A percentile compares a stretch with the other conserved stretches of the same genome.
Evolutionary conservation across 2,888 invertebrate genomes (phyloP).

Genomic region (Agriopis marginaria): DNA sequence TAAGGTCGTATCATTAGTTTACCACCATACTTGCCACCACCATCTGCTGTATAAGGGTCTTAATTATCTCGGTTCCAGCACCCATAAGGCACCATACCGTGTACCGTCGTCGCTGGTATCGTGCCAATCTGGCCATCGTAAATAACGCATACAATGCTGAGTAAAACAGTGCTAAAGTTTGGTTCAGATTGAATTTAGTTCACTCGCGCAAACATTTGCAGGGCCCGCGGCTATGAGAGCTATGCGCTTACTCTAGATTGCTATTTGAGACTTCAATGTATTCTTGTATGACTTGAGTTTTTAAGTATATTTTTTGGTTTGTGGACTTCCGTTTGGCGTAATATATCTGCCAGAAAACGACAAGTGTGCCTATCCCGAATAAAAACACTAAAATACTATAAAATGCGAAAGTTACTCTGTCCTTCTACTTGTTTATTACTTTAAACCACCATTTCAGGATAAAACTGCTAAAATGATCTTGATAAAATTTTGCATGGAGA

Average conservation of each 20-base stretch:
- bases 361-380: no score
- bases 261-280: not conserved
- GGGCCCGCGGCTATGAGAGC: not conserved
- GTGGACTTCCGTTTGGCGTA: not conserved
- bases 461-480: no score
- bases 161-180: conserved; percentile 56
- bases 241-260: not conserved
- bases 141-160: conserved; percentile 68
- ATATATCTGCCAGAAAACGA: not conserved
- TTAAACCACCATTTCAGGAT: no score
- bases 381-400: no score
- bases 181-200: not conserved
- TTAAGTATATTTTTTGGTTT: not conserved
- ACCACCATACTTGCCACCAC: conserved; percentile 42
- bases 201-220: not conserved
- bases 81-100: conserved; percentile 47
- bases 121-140: conserved; percentile 73
- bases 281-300: not conserved
- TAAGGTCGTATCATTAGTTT: conserved; percentile 44
- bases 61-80: conserved; percentile 46
- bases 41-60: conserved; percentile 47
- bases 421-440: no score
- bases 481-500: no score
- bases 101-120: conserved; percentile 58
- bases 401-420: no score